Percentiles rank a stretch among this genome's conserved stretches.
These are phyloP conservation scores for Nipponia nippon DNA, from an alignment of 2,113 vertebrate species.

Conservation along the genomic window DNA sequence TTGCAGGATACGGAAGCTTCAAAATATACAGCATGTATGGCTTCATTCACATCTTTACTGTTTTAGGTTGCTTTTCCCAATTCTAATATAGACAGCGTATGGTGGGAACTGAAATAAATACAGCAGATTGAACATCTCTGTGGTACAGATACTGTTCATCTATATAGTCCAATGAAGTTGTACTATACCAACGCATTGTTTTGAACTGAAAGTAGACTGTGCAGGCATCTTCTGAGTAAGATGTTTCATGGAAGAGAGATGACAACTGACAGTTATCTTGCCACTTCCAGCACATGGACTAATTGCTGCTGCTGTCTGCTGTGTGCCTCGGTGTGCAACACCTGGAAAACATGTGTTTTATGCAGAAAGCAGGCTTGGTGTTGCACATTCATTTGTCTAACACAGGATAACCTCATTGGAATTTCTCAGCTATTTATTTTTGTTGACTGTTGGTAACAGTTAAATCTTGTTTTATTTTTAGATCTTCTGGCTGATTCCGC, in stretches of 20 bases:
- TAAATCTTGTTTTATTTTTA: slow-evolving; percentile 62
- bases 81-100: not conserved
- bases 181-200: not conserved
- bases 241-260: not conserved
- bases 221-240: not conserved
- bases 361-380: not conserved
- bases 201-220: not conserved
- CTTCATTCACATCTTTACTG: not conserved
- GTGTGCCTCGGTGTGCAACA: not conserved
- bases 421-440: not conserved
- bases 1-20: not conserved
- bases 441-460: not conserved
- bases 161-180: not conserved
- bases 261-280: not conserved
- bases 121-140: not conserved
- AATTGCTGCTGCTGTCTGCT: slow-evolving; percentile 17
- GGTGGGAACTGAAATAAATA: not conserved
- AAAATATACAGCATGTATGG: not conserved
- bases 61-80: not conserved
- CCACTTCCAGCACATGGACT: not conserved
- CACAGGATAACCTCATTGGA: not conserved
- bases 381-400: not conserved
- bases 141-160: not conserved
- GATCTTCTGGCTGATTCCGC: slow-evolving; percentile 98
- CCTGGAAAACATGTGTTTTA: not conserved